Conservation (phyloP, 2,797 vertebrate species). For the Rhinophrynus dorsalis region DNA sequence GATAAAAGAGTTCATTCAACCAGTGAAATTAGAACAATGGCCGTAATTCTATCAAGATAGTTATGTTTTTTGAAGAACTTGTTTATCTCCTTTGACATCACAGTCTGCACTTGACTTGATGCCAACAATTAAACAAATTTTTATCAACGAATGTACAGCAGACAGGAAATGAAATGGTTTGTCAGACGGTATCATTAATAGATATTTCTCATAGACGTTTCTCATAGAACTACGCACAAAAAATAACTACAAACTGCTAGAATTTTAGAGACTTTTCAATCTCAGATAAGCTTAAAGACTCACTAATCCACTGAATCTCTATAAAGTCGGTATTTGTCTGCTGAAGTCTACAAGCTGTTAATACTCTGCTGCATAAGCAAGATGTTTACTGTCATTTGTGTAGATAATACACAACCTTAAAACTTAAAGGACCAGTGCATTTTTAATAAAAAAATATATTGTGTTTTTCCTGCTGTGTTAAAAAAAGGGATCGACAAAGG, state of each 20-base stretch:
- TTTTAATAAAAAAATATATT: too few relatives aligned
- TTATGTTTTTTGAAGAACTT: too few relatives aligned
- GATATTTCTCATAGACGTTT: too few relatives aligned
- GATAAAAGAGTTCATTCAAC: too few relatives aligned
- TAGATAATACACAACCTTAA: neutral
- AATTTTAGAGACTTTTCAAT: constrained; percentile 36
- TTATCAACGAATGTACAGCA: neutral
- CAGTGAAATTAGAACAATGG: too few relatives aligned
- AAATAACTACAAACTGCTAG: constrained; percentile 20
- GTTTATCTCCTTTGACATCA: too few relatives aligned
- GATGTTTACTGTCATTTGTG: neutral
- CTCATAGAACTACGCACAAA: neutral
- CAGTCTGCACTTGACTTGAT: too few relatives aligned
- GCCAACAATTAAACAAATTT: neutral
- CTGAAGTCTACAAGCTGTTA: constrained; percentile 23
- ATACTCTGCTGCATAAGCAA: neutral
- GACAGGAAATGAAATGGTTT: neutral
- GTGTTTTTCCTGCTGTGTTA: too few relatives aligned
- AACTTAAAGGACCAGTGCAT: too few relatives aligned
- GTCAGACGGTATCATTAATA: neutral
- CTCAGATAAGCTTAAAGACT: constrained; percentile 41
- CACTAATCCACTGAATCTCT: constrained; percentile 38
- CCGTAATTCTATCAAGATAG: too few relatives aligned
- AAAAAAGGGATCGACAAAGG: too few relatives aligned
- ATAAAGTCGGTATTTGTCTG: constrained; percentile 25